Evolutionary conservation across 2,113 vertebrate species (phyloP).

Genomic region (Phainopepla nitens): DNA sequence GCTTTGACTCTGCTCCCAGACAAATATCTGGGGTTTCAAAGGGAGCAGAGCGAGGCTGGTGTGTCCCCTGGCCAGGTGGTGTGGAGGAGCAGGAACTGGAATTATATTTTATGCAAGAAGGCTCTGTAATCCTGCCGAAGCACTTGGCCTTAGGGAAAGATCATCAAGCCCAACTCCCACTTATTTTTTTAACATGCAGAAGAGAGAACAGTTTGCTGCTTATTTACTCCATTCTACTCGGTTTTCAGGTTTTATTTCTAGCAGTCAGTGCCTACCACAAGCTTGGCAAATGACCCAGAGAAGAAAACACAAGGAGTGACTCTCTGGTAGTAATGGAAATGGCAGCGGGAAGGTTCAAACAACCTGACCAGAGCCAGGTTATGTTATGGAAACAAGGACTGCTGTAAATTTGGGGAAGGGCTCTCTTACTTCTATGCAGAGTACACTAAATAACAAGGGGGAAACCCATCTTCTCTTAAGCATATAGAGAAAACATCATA

Average conservation of each 20-base stretch:
- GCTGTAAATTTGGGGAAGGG: not conserved
- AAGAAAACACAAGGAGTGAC: not conserved
- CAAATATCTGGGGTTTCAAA: rapidly evolving
- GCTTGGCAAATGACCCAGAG: not conserved
- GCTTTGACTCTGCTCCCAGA: not conserved
- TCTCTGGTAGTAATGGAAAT: not conserved
- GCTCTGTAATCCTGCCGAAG: not conserved
- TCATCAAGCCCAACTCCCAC: not conserved
- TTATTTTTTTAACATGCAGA: not conserved
- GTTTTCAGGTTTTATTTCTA: not conserved
- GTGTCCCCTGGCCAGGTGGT: not conserved
- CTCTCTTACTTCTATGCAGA: not conserved
- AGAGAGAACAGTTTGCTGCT: not conserved
- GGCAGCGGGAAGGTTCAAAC: not conserved
- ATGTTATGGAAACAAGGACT: not conserved
- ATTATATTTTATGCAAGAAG: not conserved
- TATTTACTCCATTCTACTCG: not conserved
- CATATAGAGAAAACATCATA: not conserved
- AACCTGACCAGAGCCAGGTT: not conserved
- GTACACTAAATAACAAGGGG: not conserved
- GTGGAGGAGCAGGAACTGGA: not conserved
- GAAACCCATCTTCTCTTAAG: not conserved
- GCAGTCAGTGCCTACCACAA: not conserved
- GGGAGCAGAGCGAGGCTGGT: rapidly evolving
- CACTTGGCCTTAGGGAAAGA: not conserved